Base-by-base conservation (phyloP, 1,140 invertebrate species). In the Chionoecetes opilio region DNA sequence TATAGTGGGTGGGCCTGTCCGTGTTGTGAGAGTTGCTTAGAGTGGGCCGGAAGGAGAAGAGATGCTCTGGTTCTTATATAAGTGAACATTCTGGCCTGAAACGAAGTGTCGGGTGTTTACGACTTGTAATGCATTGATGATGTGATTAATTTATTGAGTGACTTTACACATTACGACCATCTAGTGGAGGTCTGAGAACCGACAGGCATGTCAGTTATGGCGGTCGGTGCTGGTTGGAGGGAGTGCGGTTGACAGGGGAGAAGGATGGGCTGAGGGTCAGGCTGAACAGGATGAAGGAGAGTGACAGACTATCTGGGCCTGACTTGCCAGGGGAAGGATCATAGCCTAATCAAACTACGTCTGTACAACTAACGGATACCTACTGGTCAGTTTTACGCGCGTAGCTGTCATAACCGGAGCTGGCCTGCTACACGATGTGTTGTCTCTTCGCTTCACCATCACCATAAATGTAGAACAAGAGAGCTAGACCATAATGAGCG, bases 401-500 rank as follows among this genome's bases (percentile, higher is more conserved):
- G 46, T 95, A 92, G 85, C 90, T 63, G 46, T 75, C 89, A 88
- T 85, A 91, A 92, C 90, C 84, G 53, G 38, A 75, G 90, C 91
- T 75, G n/a, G n/a, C n/a, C n/a, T n/a, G 37, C 82, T 46, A 38
- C 31, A 88, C 41, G 93, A 94, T 9, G 26, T 41, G 37, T 17
- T 32, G 82, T 94, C 94, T 92, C 94, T 87, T 41, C 82, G 90
- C 21, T n/a, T n/a, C n/a, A n/a, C n/a, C n/a, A n/a, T 90, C 94
- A 87, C 94, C 94, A 17, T 87, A 92, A 35, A 95, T 90, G 32
- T 95, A 95, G 90, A 95, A 95, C 90, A 95, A 92, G 90, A 95
- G 94, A 86, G 94, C 94, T 95, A 95, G 94, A 86, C 94, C 90
- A 95, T 92, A 75, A 95, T 95, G 90, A 95, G 94, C 86, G 94